Percentiles rank a stretch among this genome's conserved stretches.
Evolutionary conservation across 2,113 vertebrate species (phyloP).

Genomic region (Camelus dromedarius): DNA sequence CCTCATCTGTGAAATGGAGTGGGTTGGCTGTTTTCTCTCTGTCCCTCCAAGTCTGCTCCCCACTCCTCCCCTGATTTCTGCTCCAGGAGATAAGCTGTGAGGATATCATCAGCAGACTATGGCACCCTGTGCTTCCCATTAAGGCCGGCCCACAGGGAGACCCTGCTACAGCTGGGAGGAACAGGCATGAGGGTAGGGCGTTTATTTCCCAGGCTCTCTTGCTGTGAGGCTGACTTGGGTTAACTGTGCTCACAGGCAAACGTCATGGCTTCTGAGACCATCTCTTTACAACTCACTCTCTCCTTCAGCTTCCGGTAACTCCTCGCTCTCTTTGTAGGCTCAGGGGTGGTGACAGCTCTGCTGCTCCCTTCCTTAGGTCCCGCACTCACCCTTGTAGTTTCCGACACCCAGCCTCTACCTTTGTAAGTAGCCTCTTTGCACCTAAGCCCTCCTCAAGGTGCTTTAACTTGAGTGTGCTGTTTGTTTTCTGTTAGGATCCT

Average conservation of each 20-base stretch:
- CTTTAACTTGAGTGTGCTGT: background rate
- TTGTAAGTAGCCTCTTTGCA: background rate
- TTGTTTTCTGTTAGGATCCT: slow-evolving; percentile 33
- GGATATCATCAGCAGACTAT: background rate
- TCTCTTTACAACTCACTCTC: background rate
- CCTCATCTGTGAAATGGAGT: background rate
- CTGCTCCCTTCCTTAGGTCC: background rate
- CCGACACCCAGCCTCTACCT: background rate
- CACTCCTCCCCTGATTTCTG: background rate
- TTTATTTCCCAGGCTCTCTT: background rate
- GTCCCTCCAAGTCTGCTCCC: background rate
- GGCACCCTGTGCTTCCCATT: background rate
- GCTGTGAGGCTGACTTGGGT: background rate
- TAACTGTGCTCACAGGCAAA: background rate
- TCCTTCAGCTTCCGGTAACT: background rate
- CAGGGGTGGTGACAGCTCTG: background rate
- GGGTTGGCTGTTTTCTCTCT: background rate
- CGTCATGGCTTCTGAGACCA: background rate
- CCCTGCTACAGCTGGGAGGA: background rate
- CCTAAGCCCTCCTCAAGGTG: background rate
- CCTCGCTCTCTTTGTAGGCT: no score
- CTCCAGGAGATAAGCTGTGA: background rate
- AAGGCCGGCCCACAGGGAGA: background rate
- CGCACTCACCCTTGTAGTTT: background rate
- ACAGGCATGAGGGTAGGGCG: background rate